phyloP scores from a whole-genome alignment of 2,888 invertebrate species.

The Mythimna impura region DNA sequence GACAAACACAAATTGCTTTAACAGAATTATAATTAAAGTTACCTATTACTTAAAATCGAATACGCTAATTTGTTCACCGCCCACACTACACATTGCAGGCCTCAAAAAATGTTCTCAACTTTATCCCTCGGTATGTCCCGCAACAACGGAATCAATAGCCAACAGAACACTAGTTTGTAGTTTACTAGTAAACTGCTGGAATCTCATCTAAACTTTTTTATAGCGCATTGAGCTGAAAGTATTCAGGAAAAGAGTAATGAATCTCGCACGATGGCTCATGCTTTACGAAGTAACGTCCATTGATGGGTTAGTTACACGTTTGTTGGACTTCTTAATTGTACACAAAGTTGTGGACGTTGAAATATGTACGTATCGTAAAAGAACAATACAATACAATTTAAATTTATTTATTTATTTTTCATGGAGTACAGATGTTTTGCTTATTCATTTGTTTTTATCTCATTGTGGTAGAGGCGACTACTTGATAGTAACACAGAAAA shows the following conservation, averaged over 20 bases:
- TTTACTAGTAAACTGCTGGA: conserved; percentile 25
- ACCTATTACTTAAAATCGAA: not conserved
- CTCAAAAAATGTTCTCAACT: conserved; percentile 2
- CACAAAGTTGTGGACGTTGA: conserved; percentile 2
- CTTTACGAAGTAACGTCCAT: conserved; percentile 25
- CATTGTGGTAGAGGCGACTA: no score
- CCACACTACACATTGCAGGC: not conserved
- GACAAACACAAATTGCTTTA: not conserved
- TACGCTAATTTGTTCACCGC: not conserved
- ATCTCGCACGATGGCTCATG: conserved; percentile 25
- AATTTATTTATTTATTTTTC: not conserved
- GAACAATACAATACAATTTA: not conserved
- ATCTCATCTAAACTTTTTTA: conserved; percentile 50
- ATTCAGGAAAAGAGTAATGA: conserved; percentile 25
- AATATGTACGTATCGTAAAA: not conserved
- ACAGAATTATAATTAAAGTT: not conserved
- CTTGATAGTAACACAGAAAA: no score
- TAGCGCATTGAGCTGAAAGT: conserved; percentile 10
- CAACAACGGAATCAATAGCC: conserved; percentile 9
- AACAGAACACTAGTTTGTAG: conserved; percentile 21
- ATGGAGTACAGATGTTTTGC: no score
- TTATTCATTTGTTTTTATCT: no score
- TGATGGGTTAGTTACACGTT: conserved; percentile 27
- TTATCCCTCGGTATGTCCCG: not conserved
- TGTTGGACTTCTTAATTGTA: not conserved